A percentile compares a stretch with the other conserved stretches of the same genome.
These are phyloP conservation scores for Sebastes miniatus DNA, from an alignment of 2,797 vertebrate species.

Conservation along the genomic window DNA sequence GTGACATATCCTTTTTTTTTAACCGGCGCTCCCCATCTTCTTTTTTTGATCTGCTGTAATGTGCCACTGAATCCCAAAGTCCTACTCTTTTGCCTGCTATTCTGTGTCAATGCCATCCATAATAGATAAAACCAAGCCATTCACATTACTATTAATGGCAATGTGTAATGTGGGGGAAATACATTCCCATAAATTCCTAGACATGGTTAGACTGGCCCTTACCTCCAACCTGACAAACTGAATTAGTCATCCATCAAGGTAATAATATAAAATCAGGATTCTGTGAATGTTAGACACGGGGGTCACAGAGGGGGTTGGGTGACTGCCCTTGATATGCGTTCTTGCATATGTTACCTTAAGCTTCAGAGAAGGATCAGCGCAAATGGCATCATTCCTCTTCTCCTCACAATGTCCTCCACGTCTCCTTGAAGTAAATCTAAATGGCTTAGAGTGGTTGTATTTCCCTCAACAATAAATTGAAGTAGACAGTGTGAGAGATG, in stretches of 20 bases:
- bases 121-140: constrained; percentile 73
- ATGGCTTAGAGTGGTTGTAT: constrained; percentile 73
- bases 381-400: constrained; percentile 65
- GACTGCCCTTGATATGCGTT: constrained; percentile 65
- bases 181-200: constrained; percentile 66
- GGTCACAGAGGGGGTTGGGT: constrained; percentile 56
- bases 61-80: constrained; percentile 66
- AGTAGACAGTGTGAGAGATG: constrained; percentile 72
- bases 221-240: constrained; percentile 55
- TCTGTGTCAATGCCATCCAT: constrained; percentile 68
- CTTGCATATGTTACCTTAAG: constrained; percentile 69
- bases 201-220: constrained; percentile 54
- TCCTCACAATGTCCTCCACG: constrained; percentile 63
- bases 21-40: constrained; percentile 44
- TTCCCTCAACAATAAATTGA: constrained; percentile 73
- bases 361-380: constrained; percentile 52
- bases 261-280: constrained; percentile 69
- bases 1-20: constrained; percentile 44
- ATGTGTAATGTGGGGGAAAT: constrained; percentile 66
- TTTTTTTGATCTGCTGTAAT: constrained; percentile 59
- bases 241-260: constrained; percentile 63
- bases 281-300: constrained; percentile 52
- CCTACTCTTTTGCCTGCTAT: constrained; percentile 61
- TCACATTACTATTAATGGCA: constrained; percentile 75
- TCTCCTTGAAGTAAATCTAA: constrained; percentile 77